phyloP scores from a whole-genome alignment of 2,888 invertebrate species.

The Megastigmus dorsalis region DNA sequence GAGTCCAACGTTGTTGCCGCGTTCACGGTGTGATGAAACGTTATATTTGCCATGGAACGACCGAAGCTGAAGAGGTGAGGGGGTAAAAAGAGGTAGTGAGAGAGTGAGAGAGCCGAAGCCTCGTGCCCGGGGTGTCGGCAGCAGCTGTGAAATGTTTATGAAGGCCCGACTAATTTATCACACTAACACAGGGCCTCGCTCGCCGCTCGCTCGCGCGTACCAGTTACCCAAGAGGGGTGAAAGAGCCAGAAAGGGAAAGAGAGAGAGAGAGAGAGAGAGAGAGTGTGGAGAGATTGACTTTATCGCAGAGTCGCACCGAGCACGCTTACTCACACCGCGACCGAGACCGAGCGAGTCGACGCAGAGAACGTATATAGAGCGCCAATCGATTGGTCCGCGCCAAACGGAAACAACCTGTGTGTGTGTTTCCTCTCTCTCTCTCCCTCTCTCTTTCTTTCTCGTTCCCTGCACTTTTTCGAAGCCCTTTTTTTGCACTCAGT shows the following conservation, averaged over 20 bases:
- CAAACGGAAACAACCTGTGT: slow-evolving; percentile 32
- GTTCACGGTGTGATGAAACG: background rate
- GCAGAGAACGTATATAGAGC: background rate
- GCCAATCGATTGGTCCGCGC: slow-evolving; percentile 37
- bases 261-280: slow-evolving; percentile 8
- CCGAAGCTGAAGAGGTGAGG: background rate
- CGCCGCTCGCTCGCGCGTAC: slow-evolving; percentile 26
- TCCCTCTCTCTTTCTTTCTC: background rate
- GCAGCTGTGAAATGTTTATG: slow-evolving; percentile 74
- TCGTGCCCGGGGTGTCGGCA: slow-evolving; percentile 63
- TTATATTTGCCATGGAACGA: slow-evolving; percentile 9
- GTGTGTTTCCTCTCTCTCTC: slow-evolving; percentile 27
- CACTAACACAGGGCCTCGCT: slow-evolving; percentile 44
- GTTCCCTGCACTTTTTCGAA: background rate
- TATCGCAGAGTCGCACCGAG: slow-evolving; percentile 32
- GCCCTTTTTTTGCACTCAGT: too few species aligned
- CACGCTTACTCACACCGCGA: background rate
- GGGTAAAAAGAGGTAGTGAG: background rate
- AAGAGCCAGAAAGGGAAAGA: too few species aligned
- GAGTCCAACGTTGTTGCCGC: background rate
- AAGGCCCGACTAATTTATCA: slow-evolving; percentile 72
- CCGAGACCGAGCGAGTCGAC: background rate
- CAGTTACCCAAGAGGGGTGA: too few species aligned
- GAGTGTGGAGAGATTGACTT: slow-evolving; percentile 42
- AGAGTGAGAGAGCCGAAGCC: background rate